A percentile compares a stretch with the other conserved stretches of the same genome.
phyloP scores from a whole-genome alignment of 1,140 invertebrate genomes.

The Armadillidium nasatum region DNA sequence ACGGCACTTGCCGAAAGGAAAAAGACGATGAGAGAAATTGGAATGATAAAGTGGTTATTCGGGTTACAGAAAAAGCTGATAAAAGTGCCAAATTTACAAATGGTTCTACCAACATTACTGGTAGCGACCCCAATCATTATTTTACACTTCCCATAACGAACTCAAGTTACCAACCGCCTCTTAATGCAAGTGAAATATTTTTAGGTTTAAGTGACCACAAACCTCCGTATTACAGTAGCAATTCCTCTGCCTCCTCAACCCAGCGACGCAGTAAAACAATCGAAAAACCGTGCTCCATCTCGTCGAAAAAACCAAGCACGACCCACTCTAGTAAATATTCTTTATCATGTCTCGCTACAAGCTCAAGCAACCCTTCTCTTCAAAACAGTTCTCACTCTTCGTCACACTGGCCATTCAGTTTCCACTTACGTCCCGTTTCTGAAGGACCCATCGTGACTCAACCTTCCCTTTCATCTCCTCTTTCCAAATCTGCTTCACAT shows the following conservation, averaged over 20 bases:
- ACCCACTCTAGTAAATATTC: slow-evolving; percentile 9
- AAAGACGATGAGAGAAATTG: slow-evolving; percentile 28
- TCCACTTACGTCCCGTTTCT: slow-evolving; percentile 26
- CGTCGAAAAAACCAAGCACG: neutral
- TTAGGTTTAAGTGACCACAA: slow-evolving; percentile 27
- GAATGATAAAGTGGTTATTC: slow-evolving; percentile 30
- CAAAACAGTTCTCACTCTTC: slow-evolving; percentile 17
- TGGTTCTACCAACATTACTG: slow-evolving; percentile 11
- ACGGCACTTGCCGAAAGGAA: slow-evolving; percentile 19
- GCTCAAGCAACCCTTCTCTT: neutral
- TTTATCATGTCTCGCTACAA: slow-evolving; percentile 20
- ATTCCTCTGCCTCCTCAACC: neutral
- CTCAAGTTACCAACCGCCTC: neutral
- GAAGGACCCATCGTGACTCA: slow-evolving; percentile 32
- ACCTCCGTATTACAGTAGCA: slow-evolving; percentile 36
- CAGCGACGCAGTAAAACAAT: neutral
- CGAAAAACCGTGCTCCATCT: neutral
- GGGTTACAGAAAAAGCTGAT: slow-evolving; percentile 18
- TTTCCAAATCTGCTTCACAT: slow-evolving; percentile 41
- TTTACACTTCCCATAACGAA: slow-evolving; percentile 4
- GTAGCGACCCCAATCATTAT: slow-evolving; percentile 17
- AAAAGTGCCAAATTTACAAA: neutral
- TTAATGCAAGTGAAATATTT: neutral
- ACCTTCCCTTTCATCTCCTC: slow-evolving; percentile 25
- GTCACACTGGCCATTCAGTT: slow-evolving; percentile 23